Evolutionary conservation across 2,113 vertebrate species (phyloP), one percentile per base, ranked within the genome.

Genomic region (Alexandromys fortis): DNA sequence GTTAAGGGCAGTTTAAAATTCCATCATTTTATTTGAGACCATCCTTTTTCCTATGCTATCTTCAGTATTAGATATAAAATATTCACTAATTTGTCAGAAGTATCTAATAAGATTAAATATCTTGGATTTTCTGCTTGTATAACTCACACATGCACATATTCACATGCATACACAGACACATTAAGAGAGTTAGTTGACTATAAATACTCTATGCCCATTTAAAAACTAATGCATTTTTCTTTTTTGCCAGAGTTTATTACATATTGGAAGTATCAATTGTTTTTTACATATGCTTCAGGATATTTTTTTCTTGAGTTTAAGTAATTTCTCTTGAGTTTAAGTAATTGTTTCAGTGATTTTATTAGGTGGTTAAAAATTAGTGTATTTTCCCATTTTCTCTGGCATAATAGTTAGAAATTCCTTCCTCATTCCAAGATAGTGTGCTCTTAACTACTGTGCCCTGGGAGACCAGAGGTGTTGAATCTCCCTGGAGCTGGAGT

Each of bases 291-390:
- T 52, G 49, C 33, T 81, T 81, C 16, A n/a, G 49, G n/a, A 55
- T 58, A 58, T 76, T 77, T 76, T 77, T 77, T 47, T 75, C 38
- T 77, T 77, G 75, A 77, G 42, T 47, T 77, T 47, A 76, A 76
- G 12, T 68, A 33, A 33, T 76, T 76, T 76, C 47, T 73, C n/a
- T 76, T 76, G 75, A 77, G 42, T 77, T 77, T 77, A 77, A 77
- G 67, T 70, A 4, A 21, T 90, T 90, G 55, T 65, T 28, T 65
- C 63, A 65, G 26, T 28, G 76, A 33, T 65, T 65, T 45, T 77
- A 73, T 67, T 95, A 28, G 86, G 1, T 94, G 87, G 30, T 92
- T 96, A 92, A 82, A 97, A 90, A 52, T 38, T 70, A 14, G 17
- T 91, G 6, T 86, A 35, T 89, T 94, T 95, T 85, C 38, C 38